Base-by-base conservation (phyloP, 2,113 vertebrate species). In the Petromus typicus region DNA sequence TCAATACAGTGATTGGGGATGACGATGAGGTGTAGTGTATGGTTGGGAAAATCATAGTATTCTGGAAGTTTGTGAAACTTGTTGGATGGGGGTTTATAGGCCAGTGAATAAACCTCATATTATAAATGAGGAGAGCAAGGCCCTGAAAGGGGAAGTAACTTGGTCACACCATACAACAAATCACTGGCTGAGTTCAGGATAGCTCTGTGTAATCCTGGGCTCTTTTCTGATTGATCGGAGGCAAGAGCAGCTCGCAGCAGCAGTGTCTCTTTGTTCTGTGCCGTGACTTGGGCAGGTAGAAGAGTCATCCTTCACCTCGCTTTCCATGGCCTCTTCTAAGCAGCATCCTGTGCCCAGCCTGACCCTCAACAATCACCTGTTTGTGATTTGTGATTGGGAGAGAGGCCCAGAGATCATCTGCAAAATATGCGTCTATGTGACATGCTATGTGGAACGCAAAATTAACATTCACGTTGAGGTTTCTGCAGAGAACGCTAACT, bases 1-100 rank as follows among this genome's bases (percentile, higher is more conserved):
- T 96, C 85, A 61, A 67, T 92, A 71, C 17, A 34, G n/a, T 81
- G 71, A 78, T 61, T 66, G 48, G 66, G 48, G n/a, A 54, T n/a
- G 25, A 56, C 7, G 18, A 61, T 57, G 87, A 92, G n/a, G 71
- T 81, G 37, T 34, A 40, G 64, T 51, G 40, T 48, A 48, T 59
- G 17, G 30, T 66, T 92, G 66, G 57, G 81, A 81, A 95, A 85
- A 48, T 61, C 61, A 32, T 1, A 37, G 59, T 23, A 32, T 71
- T 90, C 71, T 81, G 34, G 9, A 61, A 81, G 78, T 81, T 80
- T 88, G 76, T 71, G 45, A 69, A 86, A 48, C 56, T 69, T 23
- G 45, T 90, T 51, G 9, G 6, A 48, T 84, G 17, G 85, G 30
- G 66, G 16, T 81, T 82, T 48, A 43, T 80, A 84, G 79, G n/a